Percentiles rank a stretch among this genome's conserved stretches.
Evolutionary conservation across 2,113 vertebrate species (phyloP).

Genomic region (Neofelis nebulosa): DNA sequence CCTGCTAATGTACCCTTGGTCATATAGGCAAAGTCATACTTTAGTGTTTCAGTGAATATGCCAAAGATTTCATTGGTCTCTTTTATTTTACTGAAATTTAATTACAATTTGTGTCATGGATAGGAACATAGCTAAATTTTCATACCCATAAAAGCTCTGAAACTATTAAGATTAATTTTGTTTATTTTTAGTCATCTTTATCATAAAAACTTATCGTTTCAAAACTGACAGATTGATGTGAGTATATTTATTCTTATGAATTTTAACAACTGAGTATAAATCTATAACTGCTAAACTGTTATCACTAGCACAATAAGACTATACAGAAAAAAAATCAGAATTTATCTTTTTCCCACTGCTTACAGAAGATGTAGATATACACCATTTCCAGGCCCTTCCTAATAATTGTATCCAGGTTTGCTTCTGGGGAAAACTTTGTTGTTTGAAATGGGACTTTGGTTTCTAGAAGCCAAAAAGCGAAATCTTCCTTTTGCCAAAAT

Average conservation of each 20-base stretch:
- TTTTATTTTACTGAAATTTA: neutral
- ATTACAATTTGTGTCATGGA: neutral
- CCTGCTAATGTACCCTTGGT: neutral
- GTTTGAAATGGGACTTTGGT: neutral
- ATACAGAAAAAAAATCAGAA: neutral
- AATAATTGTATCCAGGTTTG: neutral
- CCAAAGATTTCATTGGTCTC: neutral
- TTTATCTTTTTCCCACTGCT: neutral
- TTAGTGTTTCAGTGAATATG: neutral
- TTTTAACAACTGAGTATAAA: neutral
- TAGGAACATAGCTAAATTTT: neutral
- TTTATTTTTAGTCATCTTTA: neutral
- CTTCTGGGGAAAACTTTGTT: neutral
- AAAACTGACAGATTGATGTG: neutral
- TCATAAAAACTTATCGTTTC: neutral
- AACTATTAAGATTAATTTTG: neutral
- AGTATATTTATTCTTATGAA: neutral
- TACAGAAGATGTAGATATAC: neutral
- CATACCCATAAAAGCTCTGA: neutral
- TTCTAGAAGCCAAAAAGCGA: neutral
- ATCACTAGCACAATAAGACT: neutral
- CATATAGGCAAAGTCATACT: neutral
- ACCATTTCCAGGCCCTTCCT: neutral
- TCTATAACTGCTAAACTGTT: neutral
- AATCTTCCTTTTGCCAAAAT: neutral